Conservation (phyloP, 2,797 vertebrate genomes). For the Nannoperca australis region DNA sequence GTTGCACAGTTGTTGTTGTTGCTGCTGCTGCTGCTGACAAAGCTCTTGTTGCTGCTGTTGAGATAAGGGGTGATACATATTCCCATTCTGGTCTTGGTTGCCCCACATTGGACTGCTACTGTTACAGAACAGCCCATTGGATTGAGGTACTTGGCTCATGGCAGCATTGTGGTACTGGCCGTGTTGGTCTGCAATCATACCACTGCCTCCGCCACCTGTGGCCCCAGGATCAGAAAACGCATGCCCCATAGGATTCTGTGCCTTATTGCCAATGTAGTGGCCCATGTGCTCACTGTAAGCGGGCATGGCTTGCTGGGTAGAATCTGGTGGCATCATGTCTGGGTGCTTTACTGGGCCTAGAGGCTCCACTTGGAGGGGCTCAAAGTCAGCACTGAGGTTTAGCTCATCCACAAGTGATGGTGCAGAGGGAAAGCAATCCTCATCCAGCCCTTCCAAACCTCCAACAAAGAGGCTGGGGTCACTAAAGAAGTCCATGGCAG, state of each 20-base stretch:
- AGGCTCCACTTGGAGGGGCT: conserved; percentile 93
- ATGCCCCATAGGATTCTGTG: conserved; percentile 85
- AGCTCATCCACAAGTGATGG: conserved; percentile 96
- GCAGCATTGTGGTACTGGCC: conserved; percentile 91
- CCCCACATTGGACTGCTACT: conserved; percentile 97
- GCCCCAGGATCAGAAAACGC: conserved; percentile 71
- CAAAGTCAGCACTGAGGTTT: conserved; percentile 94
- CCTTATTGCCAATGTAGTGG: conserved; percentile 91
- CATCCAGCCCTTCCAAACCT: conserved; percentile 93
- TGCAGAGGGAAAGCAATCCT: conserved; percentile 92
- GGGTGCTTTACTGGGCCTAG: conserved; percentile 90
- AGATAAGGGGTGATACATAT: conserved; percentile 90
- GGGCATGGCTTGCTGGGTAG: conserved; percentile 88
- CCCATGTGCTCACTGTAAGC: conserved; percentile 90
- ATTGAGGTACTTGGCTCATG: conserved; percentile 88
- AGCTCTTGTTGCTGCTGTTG: conserved; percentile 89
- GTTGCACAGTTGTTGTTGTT: conserved; percentile 87
- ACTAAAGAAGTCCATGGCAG: conserved; percentile 98
- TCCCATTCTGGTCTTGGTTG: conserved; percentile 94
- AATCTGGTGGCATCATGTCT: conserved; percentile 78
- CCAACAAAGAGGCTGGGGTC: conserved; percentile 96
- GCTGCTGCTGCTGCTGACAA: conserved; percentile 82
- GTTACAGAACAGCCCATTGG: conserved; percentile 95
- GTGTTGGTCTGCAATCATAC: conserved; percentile 88
- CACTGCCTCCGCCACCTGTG: conserved; percentile 51